Evolutionary conservation across 2,888 invertebrate genomes (phyloP), one percentile per base, ranked within the genome.

Genomic region (Pyrocoelia pectoralis): DNA sequence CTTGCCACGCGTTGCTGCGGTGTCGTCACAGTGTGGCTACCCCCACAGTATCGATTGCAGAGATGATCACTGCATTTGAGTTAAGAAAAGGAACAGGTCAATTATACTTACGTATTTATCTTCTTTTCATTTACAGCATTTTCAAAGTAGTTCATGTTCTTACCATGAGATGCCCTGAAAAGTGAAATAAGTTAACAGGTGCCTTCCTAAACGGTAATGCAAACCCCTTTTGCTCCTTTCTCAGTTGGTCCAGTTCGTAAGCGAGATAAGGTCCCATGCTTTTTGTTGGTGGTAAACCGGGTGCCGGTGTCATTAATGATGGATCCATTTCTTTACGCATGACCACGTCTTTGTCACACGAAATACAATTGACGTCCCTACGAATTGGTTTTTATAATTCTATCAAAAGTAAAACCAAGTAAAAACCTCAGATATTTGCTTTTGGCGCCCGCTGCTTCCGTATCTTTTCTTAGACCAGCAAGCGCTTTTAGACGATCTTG

Each of bases 31-130:
- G 93, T 93, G 77, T 93, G 92, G 61, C 88, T 88, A 1, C 93
- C 93, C 17, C 93, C 93, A 69, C 91, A 91, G 77, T 92, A 92
- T 0, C 93, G 88, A 78, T 88, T 89, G 76, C 88, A 88, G 1
- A 88, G 74, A 70, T 89, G 82, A 68, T 82, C 82, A 3, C 17
- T 52, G 17, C 12, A 4, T 15, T 24, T 8, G 8, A 33, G 33
- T 33, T 33, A 4, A 5, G 24, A 24, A 24, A 5, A 24, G 6
- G 24, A 24, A 3, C 6, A 5, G 24, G 24, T 33, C n/a, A 33
- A 8, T 24, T 33, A n/a, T n/a, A 6, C 10, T 71, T 73, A 78
- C 76, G 67, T 68, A 66, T 70, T 69, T 8, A 68, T 67, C 10
- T 60, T 40, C 51, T 6, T 33, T n/a, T 75, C 72, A 57, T 76